Evolutionary conservation across 2,113 vertebrate species (phyloP), one percentile per base, ranked within the genome.

Genomic region (Rhinolophus sinicus): DNA sequence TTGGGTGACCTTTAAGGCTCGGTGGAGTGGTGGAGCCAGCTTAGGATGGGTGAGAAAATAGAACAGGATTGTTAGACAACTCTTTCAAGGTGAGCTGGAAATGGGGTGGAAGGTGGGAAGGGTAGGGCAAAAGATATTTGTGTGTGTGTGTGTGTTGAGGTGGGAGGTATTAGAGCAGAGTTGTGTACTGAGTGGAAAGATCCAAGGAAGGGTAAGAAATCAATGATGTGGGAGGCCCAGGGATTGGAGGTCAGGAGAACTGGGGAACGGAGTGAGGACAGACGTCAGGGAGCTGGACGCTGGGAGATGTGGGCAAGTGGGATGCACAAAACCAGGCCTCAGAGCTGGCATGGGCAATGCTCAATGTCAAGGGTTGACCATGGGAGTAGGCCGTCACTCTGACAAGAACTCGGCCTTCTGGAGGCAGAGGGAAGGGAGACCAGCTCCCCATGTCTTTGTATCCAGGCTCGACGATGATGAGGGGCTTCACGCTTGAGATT

Each of bases 391-490:
- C 0, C 3, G 14, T 24, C 5, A 2, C 50, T 85, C 56, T 10
- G 28, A 52, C 16, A 5, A 30, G 85, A 67, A 14, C 13, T 8
- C 80, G n/a, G 26, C 47, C 72, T 65, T 50, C 33, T 24, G 28
- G 33, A 15, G 18, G 67, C 80, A 22, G 75, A 65, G 19, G 10
- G 38, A 11, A 28, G 33, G 82, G 24, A 82, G 56, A n/a, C 9
- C 38, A 44, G 54, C 22, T 18, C 52, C 4, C 0, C 2, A 18
- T 8, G 47, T 44, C 64, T 44, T 22, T 22, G 13, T n/a, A 44
- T 64, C 54, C 28, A 9, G 19, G 22, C 8, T 2, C 9, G 0
- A 2, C 9, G 0, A 2, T 3, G 33, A 26, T 4, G 7, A 60
- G 44, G 16, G 38, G 26, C 78, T 40, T 28, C 22, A 1, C 24